phyloP scores from a whole-genome alignment of 2,888 invertebrate species.

The Drosophila antonietae region DNA sequence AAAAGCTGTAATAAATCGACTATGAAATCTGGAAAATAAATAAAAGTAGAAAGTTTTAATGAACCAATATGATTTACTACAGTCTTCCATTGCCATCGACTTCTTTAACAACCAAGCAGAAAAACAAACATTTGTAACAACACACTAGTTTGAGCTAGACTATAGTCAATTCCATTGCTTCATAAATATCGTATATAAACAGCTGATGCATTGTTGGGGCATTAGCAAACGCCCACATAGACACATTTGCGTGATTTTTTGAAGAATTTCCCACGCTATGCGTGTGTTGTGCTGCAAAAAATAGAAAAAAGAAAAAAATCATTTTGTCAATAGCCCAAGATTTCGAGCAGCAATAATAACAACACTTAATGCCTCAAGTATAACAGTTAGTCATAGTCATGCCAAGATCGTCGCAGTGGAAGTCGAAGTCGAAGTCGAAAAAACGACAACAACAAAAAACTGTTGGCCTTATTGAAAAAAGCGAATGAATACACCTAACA shows the following conservation, averaged over 20 bases:
- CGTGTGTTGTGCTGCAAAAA: conserved; percentile 45
- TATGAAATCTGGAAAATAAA: conserved; percentile 4
- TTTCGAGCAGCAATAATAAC: conserved; percentile 29
- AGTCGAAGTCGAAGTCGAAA: background rate
- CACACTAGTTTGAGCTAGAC: background rate
- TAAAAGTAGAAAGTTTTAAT: conserved; percentile 7
- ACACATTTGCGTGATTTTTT: conserved; percentile 21
- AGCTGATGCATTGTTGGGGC: conserved; percentile 14
- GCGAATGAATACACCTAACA: conserved; percentile 40
- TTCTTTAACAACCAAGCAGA: background rate
- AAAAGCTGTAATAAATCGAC: background rate
- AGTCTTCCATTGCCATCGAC: background rate
- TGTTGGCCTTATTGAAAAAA: conserved; percentile 62
- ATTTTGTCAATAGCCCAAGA: conserved; percentile 41
- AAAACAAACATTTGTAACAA: background rate
- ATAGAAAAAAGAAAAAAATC: conserved; percentile 5
- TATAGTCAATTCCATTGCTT: background rate
- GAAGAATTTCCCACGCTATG: conserved; percentile 40
- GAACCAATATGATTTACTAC: background rate
- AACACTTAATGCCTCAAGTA: conserved; percentile 22
- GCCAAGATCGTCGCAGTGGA: conserved; percentile 27
- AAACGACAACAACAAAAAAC: conserved; percentile 44
- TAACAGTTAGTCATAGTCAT: conserved; percentile 48
- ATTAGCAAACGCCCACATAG: conserved; percentile 47
- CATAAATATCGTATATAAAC: background rate